Percentiles rank a stretch among this genome's conserved stretches.
Evolutionary conservation across 35 echinoderm and acorn worm species (phyloP).

Genomic region (Anneissia japonica): DNA sequence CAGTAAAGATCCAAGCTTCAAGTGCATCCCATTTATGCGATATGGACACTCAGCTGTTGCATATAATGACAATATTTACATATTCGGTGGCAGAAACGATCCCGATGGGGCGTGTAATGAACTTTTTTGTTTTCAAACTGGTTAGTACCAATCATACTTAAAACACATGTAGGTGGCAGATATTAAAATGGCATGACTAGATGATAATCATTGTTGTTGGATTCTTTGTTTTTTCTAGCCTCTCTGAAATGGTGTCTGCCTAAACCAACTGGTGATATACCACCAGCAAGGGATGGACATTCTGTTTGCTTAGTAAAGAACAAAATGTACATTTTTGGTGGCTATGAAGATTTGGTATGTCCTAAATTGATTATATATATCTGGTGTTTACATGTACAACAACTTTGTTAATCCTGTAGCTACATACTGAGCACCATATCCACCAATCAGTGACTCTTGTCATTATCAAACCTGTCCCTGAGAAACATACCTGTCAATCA

Average conservation of each 20-base stretch:
- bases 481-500: no score
- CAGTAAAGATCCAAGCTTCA: not conserved
- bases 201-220: not conserved
- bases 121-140: slow-evolving; percentile 78
- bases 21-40: slow-evolving; percentile 58
- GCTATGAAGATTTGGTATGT: slow-evolving; percentile 89
- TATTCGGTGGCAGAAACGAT: slow-evolving; percentile 94
- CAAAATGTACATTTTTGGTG: slow-evolving; percentile 93
- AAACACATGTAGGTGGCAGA: not conserved
- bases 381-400: no score
- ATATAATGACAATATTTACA: slow-evolving; percentile 59
- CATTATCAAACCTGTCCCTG: no score
- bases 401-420: no score
- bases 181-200: not conserved
- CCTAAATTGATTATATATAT: no score
- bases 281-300: slow-evolving; percentile 82
- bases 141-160: slow-evolving; percentile 36
- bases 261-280: slow-evolving; percentile 54
- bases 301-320: slow-evolving; percentile 83
- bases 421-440: no score
- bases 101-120: slow-evolving; percentile 66
- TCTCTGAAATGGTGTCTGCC: slow-evolving; percentile 48
- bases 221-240: slow-evolving; percentile 26
- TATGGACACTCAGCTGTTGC: slow-evolving; percentile 83
- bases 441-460: no score